A percentile compares a stretch with the other conserved stretches of the same genome.
Evolutionary conservation across 2,797 vertebrate species (phyloP).

Genomic region (Remorina albescens): DNA sequence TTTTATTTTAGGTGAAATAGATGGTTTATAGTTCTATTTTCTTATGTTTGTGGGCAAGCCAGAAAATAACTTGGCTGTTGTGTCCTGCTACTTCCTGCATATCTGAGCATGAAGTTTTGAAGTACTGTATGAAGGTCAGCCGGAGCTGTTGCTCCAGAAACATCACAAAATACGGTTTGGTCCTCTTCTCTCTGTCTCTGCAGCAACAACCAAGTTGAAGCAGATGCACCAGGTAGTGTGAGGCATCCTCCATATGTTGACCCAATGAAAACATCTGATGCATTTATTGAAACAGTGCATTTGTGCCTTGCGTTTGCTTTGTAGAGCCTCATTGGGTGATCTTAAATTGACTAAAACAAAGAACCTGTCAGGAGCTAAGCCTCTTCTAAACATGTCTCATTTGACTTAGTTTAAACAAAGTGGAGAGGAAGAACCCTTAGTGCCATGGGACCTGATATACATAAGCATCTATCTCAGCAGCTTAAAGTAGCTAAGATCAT

Average conservation of each 20-base stretch:
- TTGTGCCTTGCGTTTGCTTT: slow-evolving; percentile 39
- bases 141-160: slow-evolving; percentile 45
- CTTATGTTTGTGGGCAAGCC: background rate
- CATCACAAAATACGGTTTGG: slow-evolving; percentile 24
- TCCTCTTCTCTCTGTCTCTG: slow-evolving; percentile 36
- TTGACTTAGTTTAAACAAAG: slow-evolving; percentile 27
- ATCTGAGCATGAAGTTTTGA: background rate
- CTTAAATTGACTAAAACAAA: slow-evolving; percentile 23
- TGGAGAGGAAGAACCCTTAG: slow-evolving; percentile 11
- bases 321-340: slow-evolving; percentile 24
- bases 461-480: background rate
- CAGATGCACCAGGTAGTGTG: slow-evolving; percentile 46
- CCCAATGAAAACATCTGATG: slow-evolving; percentile 29
- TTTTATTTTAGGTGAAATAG: background rate
- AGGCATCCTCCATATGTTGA: slow-evolving; percentile 40
- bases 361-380: background rate
- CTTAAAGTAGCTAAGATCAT: slow-evolving; percentile 21
- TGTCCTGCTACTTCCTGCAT: background rate
- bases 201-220: slow-evolving; percentile 55
- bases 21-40: slow-evolving; percentile 4
- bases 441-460: slow-evolving; percentile 15
- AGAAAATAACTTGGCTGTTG: background rate
- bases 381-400: slow-evolving; percentile 3
- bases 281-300: slow-evolving; percentile 40
- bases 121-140: slow-evolving; percentile 12